phyloP scores from a whole-genome alignment of 2,888 invertebrate genomes.

The Julus scanicus region DNA sequence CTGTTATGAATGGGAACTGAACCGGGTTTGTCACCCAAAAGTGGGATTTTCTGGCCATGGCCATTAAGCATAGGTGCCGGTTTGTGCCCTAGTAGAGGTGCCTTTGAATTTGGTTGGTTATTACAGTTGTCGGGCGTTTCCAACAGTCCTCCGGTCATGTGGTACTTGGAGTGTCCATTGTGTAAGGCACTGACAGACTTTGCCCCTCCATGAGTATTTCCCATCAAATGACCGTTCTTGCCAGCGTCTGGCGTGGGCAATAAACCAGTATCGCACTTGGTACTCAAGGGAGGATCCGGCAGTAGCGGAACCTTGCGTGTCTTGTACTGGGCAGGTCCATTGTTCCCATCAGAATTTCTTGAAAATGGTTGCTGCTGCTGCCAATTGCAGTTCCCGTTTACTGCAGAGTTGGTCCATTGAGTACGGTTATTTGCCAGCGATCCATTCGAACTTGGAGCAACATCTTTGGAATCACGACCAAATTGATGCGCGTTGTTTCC shows the following conservation, averaged over 20 bases:
- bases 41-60: conserved; percentile 46
- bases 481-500: conserved; percentile 25
- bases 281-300: conserved; percentile 48
- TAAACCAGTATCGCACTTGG: conserved; percentile 40
- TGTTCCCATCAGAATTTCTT: conserved; percentile 22
- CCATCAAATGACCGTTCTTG: background rate
- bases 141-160: conserved; percentile 32
- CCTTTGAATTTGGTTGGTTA: background rate
- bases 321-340: conserved; percentile 43
- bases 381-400: conserved; percentile 22
- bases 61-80: background rate
- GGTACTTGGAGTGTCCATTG: conserved; percentile 2
- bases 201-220: background rate
- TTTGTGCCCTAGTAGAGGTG: conserved; percentile 34
- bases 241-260: conserved; percentile 50
- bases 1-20: conserved; percentile 44
- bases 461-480: conserved; percentile 10
- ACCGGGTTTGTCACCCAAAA: conserved; percentile 55
- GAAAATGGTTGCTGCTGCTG: conserved; percentile 20
- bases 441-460: background rate
- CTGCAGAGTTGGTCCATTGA: background rate
- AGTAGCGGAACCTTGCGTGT: conserved; percentile 52
- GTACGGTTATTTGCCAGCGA: background rate
- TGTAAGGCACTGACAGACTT: conserved; percentile 32
- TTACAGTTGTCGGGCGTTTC: background rate